A percentile compares a stretch with the other conserved stretches of the same genome.
These are phyloP conservation scores for Coreius guichenoti DNA, from an alignment of 2,797 vertebrate species.

Conservation along the genomic window DNA sequence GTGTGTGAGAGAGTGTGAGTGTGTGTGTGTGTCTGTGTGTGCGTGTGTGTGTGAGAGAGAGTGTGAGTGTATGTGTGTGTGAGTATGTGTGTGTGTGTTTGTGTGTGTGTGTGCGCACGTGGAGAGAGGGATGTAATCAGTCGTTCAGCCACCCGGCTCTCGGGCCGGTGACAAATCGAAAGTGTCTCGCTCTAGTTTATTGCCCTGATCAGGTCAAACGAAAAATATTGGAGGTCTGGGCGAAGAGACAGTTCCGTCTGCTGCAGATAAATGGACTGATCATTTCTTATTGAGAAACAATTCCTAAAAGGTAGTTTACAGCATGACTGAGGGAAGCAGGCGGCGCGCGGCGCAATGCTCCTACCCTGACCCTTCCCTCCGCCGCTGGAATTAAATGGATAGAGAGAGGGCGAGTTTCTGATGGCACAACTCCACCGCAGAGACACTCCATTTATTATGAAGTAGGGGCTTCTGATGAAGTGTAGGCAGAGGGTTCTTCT, in stretches of 20 bases:
- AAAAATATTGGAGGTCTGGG: conserved; percentile 94
- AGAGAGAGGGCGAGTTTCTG: conserved; percentile 88
- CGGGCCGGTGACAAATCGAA: conserved; percentile 90
- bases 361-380: conserved; percentile 89
- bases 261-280: conserved; percentile 98
- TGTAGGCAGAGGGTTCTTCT: conserved; percentile 84
- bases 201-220: conserved; percentile 93
- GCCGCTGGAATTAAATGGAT: conserved; percentile 90
- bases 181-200: conserved; percentile 92
- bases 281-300: conserved; percentile 98
- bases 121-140: conserved; percentile 75
- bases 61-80: neutral
- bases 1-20: too few relatives aligned
- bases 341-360: conserved; percentile 86
- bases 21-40: neutral
- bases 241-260: conserved; percentile 91
- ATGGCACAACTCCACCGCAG: conserved; percentile 92
- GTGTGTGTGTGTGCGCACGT: conserved; percentile 56
- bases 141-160: conserved; percentile 73
- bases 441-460: conserved; percentile 98
- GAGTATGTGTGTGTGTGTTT: conserved; percentile 61
- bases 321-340: conserved; percentile 87
- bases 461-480: conserved; percentile 91
- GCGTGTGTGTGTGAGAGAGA: neutral
- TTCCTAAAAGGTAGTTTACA: conserved; percentile 98